phyloP scores from a whole-genome alignment of 2,888 invertebrate genomes.

The Drosophila macrothrix region DNA sequence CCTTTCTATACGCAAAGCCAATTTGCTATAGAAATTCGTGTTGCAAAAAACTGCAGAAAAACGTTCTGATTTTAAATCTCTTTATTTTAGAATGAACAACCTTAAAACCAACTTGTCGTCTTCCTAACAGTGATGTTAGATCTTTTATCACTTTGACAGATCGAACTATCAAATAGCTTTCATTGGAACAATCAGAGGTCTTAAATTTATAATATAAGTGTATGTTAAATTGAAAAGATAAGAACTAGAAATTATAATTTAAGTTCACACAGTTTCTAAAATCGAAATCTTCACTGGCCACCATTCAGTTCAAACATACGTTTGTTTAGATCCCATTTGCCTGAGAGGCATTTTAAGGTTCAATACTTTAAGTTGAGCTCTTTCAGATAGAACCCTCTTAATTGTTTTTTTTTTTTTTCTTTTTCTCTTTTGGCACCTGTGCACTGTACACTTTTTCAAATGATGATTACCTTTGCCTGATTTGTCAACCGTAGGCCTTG shows the following conservation, averaged over 20 bases:
- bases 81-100: not conserved
- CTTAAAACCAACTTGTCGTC: not conserved
- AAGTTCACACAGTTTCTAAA: not conserved
- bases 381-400: not conserved
- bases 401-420: not conserved
- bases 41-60: not conserved
- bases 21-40: not conserved
- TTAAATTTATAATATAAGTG: not conserved
- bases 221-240: not conserved
- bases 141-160: not conserved
- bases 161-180: not conserved
- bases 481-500: constrained; percentile 26
- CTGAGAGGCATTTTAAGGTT: not conserved
- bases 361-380: not conserved
- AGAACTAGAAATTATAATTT: not conserved
- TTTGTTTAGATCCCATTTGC: not conserved
- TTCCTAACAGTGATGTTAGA: not conserved
- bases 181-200: not conserved
- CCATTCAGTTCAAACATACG: not conserved
- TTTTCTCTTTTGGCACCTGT: constrained; percentile 11
- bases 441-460: constrained; percentile 20
- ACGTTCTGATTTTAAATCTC: not conserved
- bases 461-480: constrained; percentile 27
- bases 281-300: not conserved
- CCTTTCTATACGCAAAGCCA: not conserved